A percentile compares a stretch with the other conserved stretches of the same genome.
Conservation (phyloP, 2,888 invertebrate species). For the Litoditis marina region DNA sequence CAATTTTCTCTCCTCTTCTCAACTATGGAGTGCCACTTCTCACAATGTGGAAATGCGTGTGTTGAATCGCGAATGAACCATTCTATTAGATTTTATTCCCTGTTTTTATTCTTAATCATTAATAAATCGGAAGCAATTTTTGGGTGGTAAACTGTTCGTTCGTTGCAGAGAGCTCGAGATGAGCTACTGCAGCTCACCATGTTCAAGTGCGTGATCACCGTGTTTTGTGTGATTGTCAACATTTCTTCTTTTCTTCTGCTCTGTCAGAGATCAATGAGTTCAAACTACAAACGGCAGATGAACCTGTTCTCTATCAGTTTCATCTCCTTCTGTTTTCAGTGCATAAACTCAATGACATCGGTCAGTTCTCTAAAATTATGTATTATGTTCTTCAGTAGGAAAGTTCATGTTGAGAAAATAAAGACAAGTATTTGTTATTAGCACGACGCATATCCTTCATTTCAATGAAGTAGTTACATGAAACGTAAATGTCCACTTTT, state of each 20-base stretch:
- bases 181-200: slow-evolving; percentile 11
- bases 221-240: slow-evolving; percentile 12
- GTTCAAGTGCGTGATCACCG: slow-evolving; percentile 14
- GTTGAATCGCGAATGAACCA: no score
- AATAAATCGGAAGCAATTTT: no score
- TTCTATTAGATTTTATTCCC: no score
- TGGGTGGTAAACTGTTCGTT: neutral
- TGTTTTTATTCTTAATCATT: no score
- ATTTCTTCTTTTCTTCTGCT: slow-evolving; percentile 9
- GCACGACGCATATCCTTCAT: no score
- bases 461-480: no score
- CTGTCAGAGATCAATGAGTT: slow-evolving; percentile 18
- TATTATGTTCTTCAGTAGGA: neutral
- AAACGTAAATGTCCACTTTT: no score
- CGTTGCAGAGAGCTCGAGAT: neutral
- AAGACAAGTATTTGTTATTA: neutral
- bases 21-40: no score
- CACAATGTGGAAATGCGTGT: no score
- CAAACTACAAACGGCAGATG: slow-evolving; percentile 15
- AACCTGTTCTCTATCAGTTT: slow-evolving; percentile 15
- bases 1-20: no score
- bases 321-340: slow-evolving; percentile 8
- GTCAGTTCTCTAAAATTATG: slow-evolving; percentile 1
- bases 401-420: no score
- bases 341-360: slow-evolving; percentile 1